phyloP scores from a whole-genome alignment of 2,113 vertebrate genomes.

The Engraulis encrasicolus region DNA sequence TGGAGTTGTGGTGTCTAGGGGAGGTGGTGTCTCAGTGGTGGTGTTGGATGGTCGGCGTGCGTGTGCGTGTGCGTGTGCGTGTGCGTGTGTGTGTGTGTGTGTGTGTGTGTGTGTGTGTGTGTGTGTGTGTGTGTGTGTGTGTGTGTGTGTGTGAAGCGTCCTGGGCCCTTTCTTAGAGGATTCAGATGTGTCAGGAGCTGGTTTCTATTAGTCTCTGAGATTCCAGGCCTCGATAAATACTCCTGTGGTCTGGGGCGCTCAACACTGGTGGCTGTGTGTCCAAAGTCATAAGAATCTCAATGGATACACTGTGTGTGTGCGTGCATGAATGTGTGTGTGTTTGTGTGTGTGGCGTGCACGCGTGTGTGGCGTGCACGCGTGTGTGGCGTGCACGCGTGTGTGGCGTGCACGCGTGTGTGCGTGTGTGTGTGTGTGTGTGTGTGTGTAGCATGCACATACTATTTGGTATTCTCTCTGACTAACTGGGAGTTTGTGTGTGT shows the following conservation, averaged over 20 bases:
- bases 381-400: neutral
- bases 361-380: constrained; percentile 3
- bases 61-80: too few species aligned
- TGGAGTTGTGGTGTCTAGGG: constrained; percentile 6
- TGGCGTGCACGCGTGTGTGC: neutral
- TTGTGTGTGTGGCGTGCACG: neutral
- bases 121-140: too few species aligned
- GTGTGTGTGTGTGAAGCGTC: constrained; percentile 46
- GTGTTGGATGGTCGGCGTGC: constrained; percentile 46
- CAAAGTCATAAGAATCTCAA: constrained; percentile 17
- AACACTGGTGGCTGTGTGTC: constrained; percentile 39
- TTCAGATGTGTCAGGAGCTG: constrained; percentile 72
- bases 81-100: too few species aligned
- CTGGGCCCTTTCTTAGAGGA: constrained; percentile 64
- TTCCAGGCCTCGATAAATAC: constrained; percentile 70
- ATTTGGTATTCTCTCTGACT: constrained; percentile 1
- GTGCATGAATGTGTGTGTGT: constrained; percentile 9
- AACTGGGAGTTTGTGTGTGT: neutral
- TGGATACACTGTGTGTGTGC: constrained; percentile 16
- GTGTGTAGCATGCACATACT: too few species aligned
- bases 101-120: too few species aligned
- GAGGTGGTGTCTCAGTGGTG: neutral
- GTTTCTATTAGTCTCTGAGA: constrained; percentile 76
- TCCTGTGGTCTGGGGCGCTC: constrained; percentile 64
- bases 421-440: neutral